Conservation (phyloP, 2,888 invertebrate genomes). For the Hydrotaea cyrtoneurina region DNA sequence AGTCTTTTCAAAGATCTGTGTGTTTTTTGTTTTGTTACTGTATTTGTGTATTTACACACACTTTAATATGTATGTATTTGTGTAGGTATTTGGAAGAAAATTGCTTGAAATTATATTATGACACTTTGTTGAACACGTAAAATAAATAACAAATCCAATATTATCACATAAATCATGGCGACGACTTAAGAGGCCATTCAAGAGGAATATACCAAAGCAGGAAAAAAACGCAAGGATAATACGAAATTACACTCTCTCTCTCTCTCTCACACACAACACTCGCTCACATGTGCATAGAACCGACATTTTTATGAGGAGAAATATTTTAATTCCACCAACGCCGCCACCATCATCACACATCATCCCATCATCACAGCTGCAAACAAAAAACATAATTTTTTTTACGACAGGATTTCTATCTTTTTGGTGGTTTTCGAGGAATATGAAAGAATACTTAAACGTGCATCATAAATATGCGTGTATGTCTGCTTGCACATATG, state of each 20-base stretch:
- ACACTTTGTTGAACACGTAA: conserved; percentile 16
- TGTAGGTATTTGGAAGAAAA: neutral
- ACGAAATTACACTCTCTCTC: neutral
- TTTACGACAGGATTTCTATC: conserved; percentile 23
- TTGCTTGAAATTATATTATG: conserved; percentile 13
- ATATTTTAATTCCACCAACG: conserved; percentile 30
- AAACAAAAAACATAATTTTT: neutral
- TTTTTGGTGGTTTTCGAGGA: neutral
- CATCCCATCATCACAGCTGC: conserved; percentile 7
- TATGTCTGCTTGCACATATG: neutral
- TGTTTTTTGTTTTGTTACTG: neutral
- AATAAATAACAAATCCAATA: conserved; percentile 21
- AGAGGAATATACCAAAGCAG: neutral
- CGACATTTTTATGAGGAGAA: conserved; percentile 9
- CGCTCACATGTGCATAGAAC: neutral
- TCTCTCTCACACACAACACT: too few species aligned
- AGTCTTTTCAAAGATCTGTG: neutral
- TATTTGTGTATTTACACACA: neutral
- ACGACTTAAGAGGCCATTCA: conserved; percentile 19
- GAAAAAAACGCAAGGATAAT: neutral
- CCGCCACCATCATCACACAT: neutral
- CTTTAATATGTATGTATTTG: too few species aligned
- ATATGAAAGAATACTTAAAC: conserved; percentile 7
- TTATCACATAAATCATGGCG: conserved; percentile 27
- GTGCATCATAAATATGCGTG: neutral